Percentiles rank a stretch among this genome's conserved stretches.
Conservation (phyloP, 2,888 invertebrate species). For the Hemithea aestivaria region DNA sequence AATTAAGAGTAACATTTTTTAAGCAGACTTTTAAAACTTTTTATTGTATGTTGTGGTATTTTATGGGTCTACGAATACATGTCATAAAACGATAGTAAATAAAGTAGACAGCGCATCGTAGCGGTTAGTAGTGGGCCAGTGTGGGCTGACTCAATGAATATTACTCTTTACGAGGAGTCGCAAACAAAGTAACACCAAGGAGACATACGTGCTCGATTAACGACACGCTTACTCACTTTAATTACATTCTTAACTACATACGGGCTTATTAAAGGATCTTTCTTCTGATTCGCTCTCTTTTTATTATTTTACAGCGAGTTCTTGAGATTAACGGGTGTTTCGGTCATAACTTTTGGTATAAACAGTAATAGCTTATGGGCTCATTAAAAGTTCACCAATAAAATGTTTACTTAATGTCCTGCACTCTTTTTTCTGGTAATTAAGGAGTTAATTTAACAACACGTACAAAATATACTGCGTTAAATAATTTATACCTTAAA, state of each 20-base stretch:
- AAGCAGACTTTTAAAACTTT: too few relatives aligned
- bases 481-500: too few relatives aligned
- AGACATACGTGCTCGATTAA: constrained; percentile 42
- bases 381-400: constrained; percentile 6
- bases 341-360: constrained; percentile 22
- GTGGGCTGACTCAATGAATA: constrained; percentile 48
- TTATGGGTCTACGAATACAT: constrained; percentile 55
- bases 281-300: constrained; percentile 37
- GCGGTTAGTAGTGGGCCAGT: constrained; percentile 52
- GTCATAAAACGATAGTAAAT: constrained; percentile 69
- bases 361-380: constrained; percentile 12
- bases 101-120: constrained; percentile 59
- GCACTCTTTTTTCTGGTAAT: constrained; percentile 3
- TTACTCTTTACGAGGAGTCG: constrained; percentile 55
- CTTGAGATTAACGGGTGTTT: constrained; percentile 29
- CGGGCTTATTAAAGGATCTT: constrained; percentile 46
- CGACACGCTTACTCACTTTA: constrained; percentile 49
- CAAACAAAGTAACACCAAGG: constrained; percentile 55
- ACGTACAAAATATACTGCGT: too few relatives aligned
- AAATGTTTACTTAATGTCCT: background rate
- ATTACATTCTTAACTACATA: constrained; percentile 57
- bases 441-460: too few relatives aligned
- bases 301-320: constrained; percentile 35
- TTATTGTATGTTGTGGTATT: too few relatives aligned
- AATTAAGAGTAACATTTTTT: too few relatives aligned